Evolutionary conservation across 2,888 invertebrate species (phyloP).

Genomic region (Coenonympha glycerion): DNA sequence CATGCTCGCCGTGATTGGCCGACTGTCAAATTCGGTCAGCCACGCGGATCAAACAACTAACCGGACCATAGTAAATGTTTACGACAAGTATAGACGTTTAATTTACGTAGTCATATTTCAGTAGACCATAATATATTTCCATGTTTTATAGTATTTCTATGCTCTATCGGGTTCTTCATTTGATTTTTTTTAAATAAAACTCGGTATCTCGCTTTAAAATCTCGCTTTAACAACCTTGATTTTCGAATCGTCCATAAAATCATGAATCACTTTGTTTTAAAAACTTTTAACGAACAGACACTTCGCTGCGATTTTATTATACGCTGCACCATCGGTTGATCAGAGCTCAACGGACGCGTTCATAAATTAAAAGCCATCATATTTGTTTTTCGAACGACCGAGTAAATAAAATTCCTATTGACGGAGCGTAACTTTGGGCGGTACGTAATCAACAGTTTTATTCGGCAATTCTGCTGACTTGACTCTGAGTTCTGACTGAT

Average conservation of each 20-base stretch:
- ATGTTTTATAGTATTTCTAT: too few relatives aligned
- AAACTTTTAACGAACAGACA: constrained; percentile 7
- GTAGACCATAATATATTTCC: too few relatives aligned
- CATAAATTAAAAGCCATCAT: constrained; percentile 72
- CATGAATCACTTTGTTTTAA: constrained; percentile 1
- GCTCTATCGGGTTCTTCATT: too few relatives aligned
- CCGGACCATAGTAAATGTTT: too few relatives aligned
- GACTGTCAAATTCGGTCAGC: too few relatives aligned
- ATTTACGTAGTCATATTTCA: too few relatives aligned
- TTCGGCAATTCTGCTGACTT: constrained; percentile 62
- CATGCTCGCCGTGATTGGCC: too few relatives aligned
- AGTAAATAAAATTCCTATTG: constrained; percentile 68
- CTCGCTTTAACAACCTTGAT: not conserved
- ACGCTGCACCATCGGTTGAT: constrained; percentile 40
- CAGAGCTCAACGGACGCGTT: constrained; percentile 46
- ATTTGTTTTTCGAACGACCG: constrained; percentile 65
- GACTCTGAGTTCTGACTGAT: constrained; percentile 48
- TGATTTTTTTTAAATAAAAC: too few relatives aligned
- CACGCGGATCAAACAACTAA: too few relatives aligned
- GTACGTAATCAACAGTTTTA: constrained; percentile 70
- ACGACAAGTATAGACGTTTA: too few relatives aligned
- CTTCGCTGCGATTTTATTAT: constrained; percentile 29
- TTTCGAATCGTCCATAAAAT: not conserved
- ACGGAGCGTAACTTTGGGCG: constrained; percentile 63
- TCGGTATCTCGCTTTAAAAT: too few relatives aligned